Conservation (phyloP, 2,113 vertebrate genomes). For the Thalassarche chlororhynchos region DNA sequence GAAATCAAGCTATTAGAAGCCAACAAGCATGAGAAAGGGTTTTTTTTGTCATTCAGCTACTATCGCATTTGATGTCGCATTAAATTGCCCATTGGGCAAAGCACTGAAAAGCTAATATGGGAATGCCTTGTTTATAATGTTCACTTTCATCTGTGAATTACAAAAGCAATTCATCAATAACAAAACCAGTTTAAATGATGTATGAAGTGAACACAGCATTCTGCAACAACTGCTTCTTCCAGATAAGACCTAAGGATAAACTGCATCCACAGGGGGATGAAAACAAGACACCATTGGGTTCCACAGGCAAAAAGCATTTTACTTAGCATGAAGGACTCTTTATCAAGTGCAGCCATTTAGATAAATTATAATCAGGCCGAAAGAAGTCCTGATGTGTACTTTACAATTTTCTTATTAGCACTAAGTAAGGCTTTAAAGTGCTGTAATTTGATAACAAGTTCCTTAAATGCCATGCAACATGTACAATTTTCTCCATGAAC, state of each 20-base stretch:
- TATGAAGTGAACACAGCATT: constrained; percentile 50
- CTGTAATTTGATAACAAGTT: constrained; percentile 57
- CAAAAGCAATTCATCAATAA: constrained; percentile 72
- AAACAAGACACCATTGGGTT: constrained; percentile 29
- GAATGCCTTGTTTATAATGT: constrained; percentile 64
- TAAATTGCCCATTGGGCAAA: constrained; percentile 63
- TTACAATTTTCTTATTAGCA: constrained; percentile 60
- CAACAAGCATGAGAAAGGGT: constrained; percentile 10
- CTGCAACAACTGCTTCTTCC: constrained; percentile 64
- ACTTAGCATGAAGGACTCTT: constrained; percentile 48
- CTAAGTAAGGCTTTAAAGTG: constrained; percentile 29
- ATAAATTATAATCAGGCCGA: constrained; percentile 61
- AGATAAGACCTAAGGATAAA: constrained; percentile 69
- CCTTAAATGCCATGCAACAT: constrained; percentile 18
- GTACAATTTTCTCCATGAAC: constrained; percentile 59
- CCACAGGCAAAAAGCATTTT: constrained; percentile 32
- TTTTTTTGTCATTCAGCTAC: constrained; percentile 57
- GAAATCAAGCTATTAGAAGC: constrained; percentile 64
- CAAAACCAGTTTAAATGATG: constrained; percentile 66
- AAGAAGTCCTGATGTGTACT: constrained; percentile 39
- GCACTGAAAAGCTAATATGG: constrained; percentile 42
- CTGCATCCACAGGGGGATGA: constrained; percentile 22
- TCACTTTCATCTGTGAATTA: constrained; percentile 67
- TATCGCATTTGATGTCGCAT: constrained; percentile 53
- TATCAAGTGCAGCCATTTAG: constrained; percentile 47